phyloP scores from a whole-genome alignment of 2,797 vertebrate genomes.

The Carcharodon carcharias region DNA sequence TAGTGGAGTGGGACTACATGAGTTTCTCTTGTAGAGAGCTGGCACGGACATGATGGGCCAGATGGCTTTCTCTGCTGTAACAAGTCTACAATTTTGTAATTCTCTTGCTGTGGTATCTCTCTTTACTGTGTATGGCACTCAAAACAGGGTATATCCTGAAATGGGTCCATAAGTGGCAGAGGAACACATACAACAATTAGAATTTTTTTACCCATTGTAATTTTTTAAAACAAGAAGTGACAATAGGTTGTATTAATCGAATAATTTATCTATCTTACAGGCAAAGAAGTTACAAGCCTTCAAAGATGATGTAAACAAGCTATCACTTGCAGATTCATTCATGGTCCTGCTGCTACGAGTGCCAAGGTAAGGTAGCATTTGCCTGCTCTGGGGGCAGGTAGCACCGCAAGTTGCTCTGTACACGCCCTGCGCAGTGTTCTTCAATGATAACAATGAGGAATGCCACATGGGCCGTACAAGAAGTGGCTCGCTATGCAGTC shows the following conservation, averaged over 20 bases:
- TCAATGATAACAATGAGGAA: background rate
- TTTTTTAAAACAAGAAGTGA: background rate
- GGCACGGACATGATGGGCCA: background rate
- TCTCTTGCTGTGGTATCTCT: background rate
- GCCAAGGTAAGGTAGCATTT: constrained; percentile 72
- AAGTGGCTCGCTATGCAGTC: no score
- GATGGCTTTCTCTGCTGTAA: background rate
- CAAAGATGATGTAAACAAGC: constrained; percentile 80
- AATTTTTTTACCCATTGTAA: background rate
- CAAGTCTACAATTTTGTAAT: background rate
- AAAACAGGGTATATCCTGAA: background rate
- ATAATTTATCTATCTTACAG: constrained; percentile 56
- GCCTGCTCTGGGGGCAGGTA: background rate
- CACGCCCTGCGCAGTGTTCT: background rate
- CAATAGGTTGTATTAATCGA: background rate
- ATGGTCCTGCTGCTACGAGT: constrained; percentile 87
- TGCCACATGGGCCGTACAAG: background rate
- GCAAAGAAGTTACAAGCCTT: constrained; percentile 84
- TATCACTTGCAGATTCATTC: constrained; percentile 91
- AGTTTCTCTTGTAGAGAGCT: background rate
- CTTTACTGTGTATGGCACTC: background rate
- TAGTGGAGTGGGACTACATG: background rate
- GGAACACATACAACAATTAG: background rate
- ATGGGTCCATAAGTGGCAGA: background rate
- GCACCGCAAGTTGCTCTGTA: no score